Base-by-base conservation (phyloP, 2,797 vertebrate genomes). In the Onychomys leucogaster region DNA sequence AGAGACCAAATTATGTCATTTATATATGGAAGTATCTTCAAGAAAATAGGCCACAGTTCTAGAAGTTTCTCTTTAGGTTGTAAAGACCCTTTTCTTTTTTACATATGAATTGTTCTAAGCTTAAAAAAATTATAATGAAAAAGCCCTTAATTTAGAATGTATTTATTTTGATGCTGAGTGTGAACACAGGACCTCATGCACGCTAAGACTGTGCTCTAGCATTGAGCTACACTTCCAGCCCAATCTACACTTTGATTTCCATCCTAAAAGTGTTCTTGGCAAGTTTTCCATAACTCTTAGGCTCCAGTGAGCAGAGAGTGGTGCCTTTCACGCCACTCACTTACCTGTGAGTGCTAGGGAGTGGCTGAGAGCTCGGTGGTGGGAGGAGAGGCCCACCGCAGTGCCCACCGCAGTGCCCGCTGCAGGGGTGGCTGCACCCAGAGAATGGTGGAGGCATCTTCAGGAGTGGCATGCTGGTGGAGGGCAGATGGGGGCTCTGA, bases 381-480 rank as follows among this genome's bases (percentile, higher is more conserved):
- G 99, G 96, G 94, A 99, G 98, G 96, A 99, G 99, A 0, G 99
- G 98, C 96, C 99, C 99, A 4, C 98, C 98, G 97, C 98, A 99
- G 98, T 0, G 99, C 98, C 99, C 99, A 7, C 98, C 99, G 97
- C 98, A 99, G 98, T 99, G 99, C 96, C 99, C 99, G 0, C 99
- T 99, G 98, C 99, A 99, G 61, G 99, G 99, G 97, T 99, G 99
- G 98, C 98, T 98, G 96, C 99, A 99, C 97, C 99, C 99, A 16
- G 99, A 98, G 78, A 98, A 98, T 0, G 98, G 98, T 43, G 98
- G 99, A 0, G 99, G 98, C 98, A 99, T 99, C 99, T 99, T 99
- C 98, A 99, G 98, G 97, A 99, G 99, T 41, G 99, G 97, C 90
- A 99, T 98, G 46, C 99, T 99, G 97, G 99, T 99, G 34, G 99